Conservation (phyloP, 2,797 vertebrate genomes). For the Anguilla megastoma region DNA sequence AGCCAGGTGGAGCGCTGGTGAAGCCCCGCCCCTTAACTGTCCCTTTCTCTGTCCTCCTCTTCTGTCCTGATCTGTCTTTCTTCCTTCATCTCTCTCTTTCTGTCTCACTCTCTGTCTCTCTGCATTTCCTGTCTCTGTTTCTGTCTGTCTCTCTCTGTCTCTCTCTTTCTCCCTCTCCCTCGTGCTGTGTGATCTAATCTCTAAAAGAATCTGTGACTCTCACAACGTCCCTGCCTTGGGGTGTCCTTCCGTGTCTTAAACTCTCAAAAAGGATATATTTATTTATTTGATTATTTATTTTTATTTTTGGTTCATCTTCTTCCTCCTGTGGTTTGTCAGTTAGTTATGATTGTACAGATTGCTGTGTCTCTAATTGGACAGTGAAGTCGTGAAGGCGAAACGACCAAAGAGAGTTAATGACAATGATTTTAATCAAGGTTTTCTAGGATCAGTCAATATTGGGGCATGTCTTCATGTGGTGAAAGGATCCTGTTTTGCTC, state of each 20-base stretch:
- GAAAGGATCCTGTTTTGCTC: not conserved
- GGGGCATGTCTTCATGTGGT: not conserved
- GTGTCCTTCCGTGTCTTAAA: not conserved
- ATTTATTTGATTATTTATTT: not conserved
- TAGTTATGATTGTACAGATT: not conserved
- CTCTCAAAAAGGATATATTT: not conserved
- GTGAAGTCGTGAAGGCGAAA: not conserved
- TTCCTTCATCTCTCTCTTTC: not conserved
- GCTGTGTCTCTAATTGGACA: not conserved
- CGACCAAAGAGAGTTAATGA: not conserved
- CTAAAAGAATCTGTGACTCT: not conserved
- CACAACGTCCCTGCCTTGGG: not conserved
- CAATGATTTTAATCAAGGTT: not conserved
- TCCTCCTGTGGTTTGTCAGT: not conserved
- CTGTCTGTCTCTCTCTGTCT: not conserved
- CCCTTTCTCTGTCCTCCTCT: not conserved
- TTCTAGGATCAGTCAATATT: not conserved
- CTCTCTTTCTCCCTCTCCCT: not conserved
- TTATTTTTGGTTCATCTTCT: not conserved
- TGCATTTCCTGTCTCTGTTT: not conserved
- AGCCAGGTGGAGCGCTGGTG: conserved; percentile 95
- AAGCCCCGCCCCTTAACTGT: conserved; percentile 41
- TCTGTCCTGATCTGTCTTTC: not conserved
- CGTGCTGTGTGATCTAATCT: not conserved
- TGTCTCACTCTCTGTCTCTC: not conserved